Base-by-base conservation (phyloP, 37 sponge, comb jelly and placozoan genomes). In the Chondrosia reniformis region DNA sequence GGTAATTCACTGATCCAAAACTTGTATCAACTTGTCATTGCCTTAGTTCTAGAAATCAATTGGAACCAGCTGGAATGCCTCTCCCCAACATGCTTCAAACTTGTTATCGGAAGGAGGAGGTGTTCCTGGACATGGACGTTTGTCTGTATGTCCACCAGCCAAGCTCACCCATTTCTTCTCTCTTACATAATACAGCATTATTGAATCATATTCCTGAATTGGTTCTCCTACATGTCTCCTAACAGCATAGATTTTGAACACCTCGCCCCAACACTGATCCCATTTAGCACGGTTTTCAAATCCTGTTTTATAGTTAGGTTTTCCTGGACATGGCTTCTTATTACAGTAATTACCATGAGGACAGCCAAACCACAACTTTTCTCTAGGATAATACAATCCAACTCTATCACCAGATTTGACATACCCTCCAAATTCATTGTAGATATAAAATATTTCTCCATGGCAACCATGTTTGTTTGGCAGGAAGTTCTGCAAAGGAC, bases 311-410 rank as follows among this genome's bases (percentile, higher is more conserved):
- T 4, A 2, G 2, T 43, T 12, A 1, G 74, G 74, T 2, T 38
- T 1, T 1, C 74, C 74, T 22, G 74, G 74, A 72, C 74, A 72
- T n/a, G 74, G 28, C 2, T 22, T 19, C 4, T 72, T 38, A 3
- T 45, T n/a, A 72, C 74, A 72, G 13, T 41, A n/a, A 45, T 25
- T 15, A n/a, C n/a, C n/a, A 42, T 3, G 7, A 6, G 74, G 25
- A 8, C 74, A 72, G 4, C 74, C 74, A 17, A 72, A 22, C 74
- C 74, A 72, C 45, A 44, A 44, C 4, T 3, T 3, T 72, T 41
- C 45, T 28, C 12, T 34, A 2, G 74, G 74, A 45, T 72, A 72
- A 45, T 72, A 41, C 36, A 72, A 27, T 7, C 74, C 74, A 39
- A 72, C 45, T 5, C 24, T 24, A 8, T 72, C 74, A 44, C 74